Base-by-base conservation (phyloP, 2,888 invertebrate species). In the Callimorpha dominula region DNA sequence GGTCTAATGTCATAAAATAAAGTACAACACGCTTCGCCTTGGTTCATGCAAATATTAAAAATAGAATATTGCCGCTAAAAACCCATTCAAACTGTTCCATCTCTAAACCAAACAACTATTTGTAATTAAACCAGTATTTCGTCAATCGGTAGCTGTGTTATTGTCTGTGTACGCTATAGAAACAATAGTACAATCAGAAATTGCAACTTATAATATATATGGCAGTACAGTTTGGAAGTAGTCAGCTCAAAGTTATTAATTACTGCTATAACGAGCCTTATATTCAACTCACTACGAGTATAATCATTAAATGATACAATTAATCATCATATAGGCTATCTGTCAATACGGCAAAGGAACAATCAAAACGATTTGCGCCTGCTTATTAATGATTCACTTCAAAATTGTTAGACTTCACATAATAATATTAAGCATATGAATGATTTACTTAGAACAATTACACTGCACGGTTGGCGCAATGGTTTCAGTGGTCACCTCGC, bases 281-380 rank as follows among this genome's bases (percentile, higher is more conserved):
- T 50, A 46, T 50, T 50, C 66, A 20, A 50, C 50, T 66, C 71
- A 62, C 14, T 31, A n/a, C n/a, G n/a, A n/a, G n/a, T n/a, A 42
- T 7, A 49, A 71, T 66, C 65, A 71, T 70, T 50, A 67, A 60
- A 67, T 74, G 54, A 40, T 57, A 14, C 63, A 63, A 82, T 84
- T 75, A 82, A 85, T 85, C 81, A 78, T 65, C 50, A 66, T 78
- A 46, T 72, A 74, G 54, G 65, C 78, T 76, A 78, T 84, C 75
- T 69, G 70, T 75, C 83, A 67, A 43, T 49, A 68, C 65, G 72
- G 80, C 78, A 85, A 78, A 82, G 50, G 72, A 50, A 40, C 67
- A 76, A 77, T 73, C 49, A 70, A 80, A 78, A 71, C 70, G 71
- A 75, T 82, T 79, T 69, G 68, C 71, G 60, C 49, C 14, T 62